Conservation (phyloP, 37 sponge, comb jelly and placozoan genomes). For the Spongilla lacustris region DNA sequence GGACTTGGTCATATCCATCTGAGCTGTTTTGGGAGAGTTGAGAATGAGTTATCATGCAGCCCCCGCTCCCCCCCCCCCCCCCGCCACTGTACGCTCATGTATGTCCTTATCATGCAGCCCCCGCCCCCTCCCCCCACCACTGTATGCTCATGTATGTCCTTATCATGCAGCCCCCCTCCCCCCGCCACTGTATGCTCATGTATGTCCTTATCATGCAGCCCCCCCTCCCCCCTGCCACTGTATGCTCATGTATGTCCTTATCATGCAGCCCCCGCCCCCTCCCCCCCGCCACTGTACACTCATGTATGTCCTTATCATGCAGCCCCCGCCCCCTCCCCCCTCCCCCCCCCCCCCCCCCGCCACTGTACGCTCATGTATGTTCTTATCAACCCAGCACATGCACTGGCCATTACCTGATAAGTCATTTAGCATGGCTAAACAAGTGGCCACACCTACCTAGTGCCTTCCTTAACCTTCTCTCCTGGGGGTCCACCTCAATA, state of each 20-base stretch:
- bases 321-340: not conserved
- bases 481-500: slow-evolving; percentile 48
- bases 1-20: slow-evolving; percentile 48
- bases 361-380: no score
- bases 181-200: not conserved
- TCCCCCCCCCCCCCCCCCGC: not conserved
- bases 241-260: not conserved
- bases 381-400: no score
- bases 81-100: not conserved
- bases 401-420: no score
- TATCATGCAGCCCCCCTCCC: not conserved
- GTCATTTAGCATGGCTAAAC: not conserved
- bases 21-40: slow-evolving; percentile 8
- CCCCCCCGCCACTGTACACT: not conserved
- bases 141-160: not conserved
- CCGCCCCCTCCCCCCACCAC: not conserved
- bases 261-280: no score
- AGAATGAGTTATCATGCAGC: not conserved
- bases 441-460: slow-evolving; percentile 38
- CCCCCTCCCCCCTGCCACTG: not conserved
- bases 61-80: not conserved
- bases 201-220: not conserved
- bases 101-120: not conserved
- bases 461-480: slow-evolving; percentile 73
- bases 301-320: not conserved